Evolutionary conservation across 1,140 invertebrate species (phyloP).

Genomic region (Brachionus asplanchnoidis): DNA sequence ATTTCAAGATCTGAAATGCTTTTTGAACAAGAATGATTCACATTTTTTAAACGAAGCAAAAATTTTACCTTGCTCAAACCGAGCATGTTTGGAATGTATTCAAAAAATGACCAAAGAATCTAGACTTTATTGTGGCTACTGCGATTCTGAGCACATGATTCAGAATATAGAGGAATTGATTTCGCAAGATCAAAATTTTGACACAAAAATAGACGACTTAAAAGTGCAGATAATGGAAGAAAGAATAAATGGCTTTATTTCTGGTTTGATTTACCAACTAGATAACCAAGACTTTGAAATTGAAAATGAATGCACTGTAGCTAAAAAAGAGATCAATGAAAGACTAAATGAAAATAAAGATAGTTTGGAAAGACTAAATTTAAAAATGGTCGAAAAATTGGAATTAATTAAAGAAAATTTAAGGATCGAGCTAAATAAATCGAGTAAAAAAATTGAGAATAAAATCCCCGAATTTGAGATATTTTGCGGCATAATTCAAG

Average conservation of each 20-base stretch:
- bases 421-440: background rate
- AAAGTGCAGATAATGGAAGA: background rate
- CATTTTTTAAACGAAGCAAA: background rate
- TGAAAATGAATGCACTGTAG: background rate
- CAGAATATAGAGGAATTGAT: background rate
- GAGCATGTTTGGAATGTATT: conserved; percentile 1
- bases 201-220: background rate
- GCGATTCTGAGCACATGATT: background rate
- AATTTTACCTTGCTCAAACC: background rate
- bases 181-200: background rate
- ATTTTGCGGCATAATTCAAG: background rate
- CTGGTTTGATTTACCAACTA: background rate
- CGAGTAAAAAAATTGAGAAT: background rate
- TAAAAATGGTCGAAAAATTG: background rate
- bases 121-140: background rate
- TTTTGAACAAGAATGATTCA: background rate
- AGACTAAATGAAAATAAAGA: background rate
- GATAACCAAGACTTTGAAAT: background rate
- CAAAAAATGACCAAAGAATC: background rate
- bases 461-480: background rate
- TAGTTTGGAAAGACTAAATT: background rate
- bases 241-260: background rate
- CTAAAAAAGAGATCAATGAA: background rate
- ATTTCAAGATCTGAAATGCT: background rate
- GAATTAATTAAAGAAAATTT: background rate